These are phyloP conservation scores for Drosophila sulfurigaster DNA, from an alignment of 1,140 invertebrate species.

Conservation along the genomic window DNA sequence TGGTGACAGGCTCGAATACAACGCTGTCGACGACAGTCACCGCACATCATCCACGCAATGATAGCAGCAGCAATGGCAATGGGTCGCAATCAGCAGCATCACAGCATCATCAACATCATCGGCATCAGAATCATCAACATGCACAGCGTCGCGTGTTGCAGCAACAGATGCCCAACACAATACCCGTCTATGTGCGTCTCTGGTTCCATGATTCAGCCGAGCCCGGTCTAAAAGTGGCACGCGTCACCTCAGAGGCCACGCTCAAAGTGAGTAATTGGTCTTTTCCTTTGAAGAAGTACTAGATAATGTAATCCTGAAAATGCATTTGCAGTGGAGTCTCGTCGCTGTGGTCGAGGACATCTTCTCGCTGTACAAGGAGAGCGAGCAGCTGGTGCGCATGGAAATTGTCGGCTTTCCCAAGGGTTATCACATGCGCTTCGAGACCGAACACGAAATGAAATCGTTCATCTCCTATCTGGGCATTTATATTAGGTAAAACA, in stretches of 20 bases:
- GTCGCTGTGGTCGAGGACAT: conserved; percentile 93
- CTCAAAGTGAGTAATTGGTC: conserved; percentile 54
- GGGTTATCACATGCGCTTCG: conserved; percentile 75
- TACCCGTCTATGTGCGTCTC: conserved; percentile 88
- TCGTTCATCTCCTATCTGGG: conserved; percentile 94
- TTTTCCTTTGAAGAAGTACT: background rate
- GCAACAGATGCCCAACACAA: conserved; percentile 38
- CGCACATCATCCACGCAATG: conserved; percentile 24
- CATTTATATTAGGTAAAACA: conserved; percentile 91
- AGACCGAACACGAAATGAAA: conserved; percentile 67
- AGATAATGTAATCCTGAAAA: too few relatives aligned
- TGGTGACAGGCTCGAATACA: conserved; percentile 50
- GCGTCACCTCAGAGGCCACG: conserved; percentile 68
- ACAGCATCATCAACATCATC: conserved; percentile 15
- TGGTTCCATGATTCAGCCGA: conserved; percentile 89
- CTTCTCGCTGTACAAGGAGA: conserved; percentile 84
- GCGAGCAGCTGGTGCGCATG: conserved; percentile 53
- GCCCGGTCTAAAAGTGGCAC: conserved; percentile 88
- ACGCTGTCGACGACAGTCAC: conserved; percentile 31
- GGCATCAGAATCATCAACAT: background rate
- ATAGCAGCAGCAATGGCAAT: conserved; percentile 39
- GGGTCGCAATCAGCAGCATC: conserved; percentile 16
- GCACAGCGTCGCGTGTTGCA: conserved; percentile 1
- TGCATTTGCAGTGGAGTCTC: conserved; percentile 87
- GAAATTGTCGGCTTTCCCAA: conserved; percentile 74